A percentile compares a stretch with the other conserved stretches of the same genome.
These are phyloP conservation scores for Myotis lucifugus DNA, from an alignment of 2,113 vertebrate genomes.

Conservation along the genomic window DNA sequence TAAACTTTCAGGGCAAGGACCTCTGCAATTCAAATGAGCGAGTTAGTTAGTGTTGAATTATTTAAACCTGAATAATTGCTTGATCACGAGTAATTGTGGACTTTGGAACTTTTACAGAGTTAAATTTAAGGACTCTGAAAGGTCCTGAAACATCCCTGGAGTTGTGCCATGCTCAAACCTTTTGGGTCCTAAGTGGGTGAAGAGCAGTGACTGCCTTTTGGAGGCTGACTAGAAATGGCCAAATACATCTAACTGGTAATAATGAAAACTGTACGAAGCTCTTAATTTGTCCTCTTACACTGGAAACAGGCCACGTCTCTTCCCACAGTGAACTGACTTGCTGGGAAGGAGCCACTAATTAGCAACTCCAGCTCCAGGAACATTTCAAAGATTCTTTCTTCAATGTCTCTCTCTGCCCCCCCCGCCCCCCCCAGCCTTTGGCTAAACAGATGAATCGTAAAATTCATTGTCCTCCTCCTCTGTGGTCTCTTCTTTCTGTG, in stretches of 20 bases:
- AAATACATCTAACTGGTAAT: constrained; percentile 59
- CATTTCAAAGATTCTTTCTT: constrained; percentile 61
- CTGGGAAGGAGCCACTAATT: constrained; percentile 46
- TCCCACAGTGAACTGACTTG: background rate
- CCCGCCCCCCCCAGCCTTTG: background rate
- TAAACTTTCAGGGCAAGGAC: constrained; percentile 61
- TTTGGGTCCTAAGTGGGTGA: constrained; percentile 17
- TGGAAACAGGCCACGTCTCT: constrained; percentile 46
- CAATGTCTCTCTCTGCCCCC: background rate
- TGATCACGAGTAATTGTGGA: constrained; percentile 55
- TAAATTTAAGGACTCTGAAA: constrained; percentile 61
- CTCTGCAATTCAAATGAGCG: constrained; percentile 67
- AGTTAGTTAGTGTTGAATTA: constrained; percentile 72
- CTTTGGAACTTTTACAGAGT: constrained; percentile 48
- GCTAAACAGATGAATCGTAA: constrained; percentile 61
- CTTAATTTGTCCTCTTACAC: constrained; percentile 45
- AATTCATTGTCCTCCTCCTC: constrained; percentile 27
- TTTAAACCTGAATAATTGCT: constrained; percentile 70
- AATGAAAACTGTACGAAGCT: constrained; percentile 64
- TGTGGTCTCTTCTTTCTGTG: constrained; percentile 5
- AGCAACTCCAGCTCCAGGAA: constrained; percentile 59
- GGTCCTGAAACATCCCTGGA: background rate
- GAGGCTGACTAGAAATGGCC: background rate
- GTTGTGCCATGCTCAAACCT: background rate
- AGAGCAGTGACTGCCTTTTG: constrained; percentile 24